These are phyloP conservation scores for Pentamera pediparva DNA, from an alignment of 53 echinoderm and acorn worm genomes.

Conservation along the genomic window DNA sequence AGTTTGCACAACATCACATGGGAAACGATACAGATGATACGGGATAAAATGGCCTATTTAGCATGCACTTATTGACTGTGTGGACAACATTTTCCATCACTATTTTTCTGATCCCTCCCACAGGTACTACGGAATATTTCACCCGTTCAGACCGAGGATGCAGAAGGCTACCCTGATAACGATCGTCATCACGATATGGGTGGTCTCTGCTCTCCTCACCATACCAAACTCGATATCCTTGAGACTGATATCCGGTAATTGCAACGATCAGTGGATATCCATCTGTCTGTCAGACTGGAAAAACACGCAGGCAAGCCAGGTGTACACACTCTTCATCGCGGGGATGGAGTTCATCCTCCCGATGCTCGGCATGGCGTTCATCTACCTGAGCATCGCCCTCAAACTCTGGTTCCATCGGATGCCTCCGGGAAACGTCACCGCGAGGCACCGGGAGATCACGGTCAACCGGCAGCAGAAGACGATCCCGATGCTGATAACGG, in stretches of 20 bases:
- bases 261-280: conserved; percentile 28
- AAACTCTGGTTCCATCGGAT: conserved; percentile 88
- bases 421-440: conserved; percentile 82
- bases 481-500: conserved; percentile 89
- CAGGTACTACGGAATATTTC: conserved; percentile 92
- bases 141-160: conserved; percentile 90
- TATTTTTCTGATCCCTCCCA: not conserved
- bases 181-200: conserved; percentile 64
- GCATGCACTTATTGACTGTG: no score
- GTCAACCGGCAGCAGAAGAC: conserved; percentile 91
- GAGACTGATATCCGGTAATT: conserved; percentile 3
- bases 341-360: conserved; percentile 74
- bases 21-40: no score
- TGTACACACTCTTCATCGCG: conserved; percentile 61
- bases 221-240: conserved; percentile 70
- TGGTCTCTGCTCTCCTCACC: conserved; percentile 54
- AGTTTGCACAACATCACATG: no score
- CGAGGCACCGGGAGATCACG: conserved; percentile 86
- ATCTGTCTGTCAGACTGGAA: conserved; percentile 60
- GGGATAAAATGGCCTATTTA: no score
- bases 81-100: not conserved
- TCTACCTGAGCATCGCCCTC: conserved; percentile 79
- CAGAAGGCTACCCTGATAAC: conserved; percentile 64
- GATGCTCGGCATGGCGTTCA: conserved; percentile 66
- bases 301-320: conserved; percentile 29